Base-by-base conservation (phyloP, 2,113 vertebrate genomes). In the Choloepus hoffmanni region DNA sequence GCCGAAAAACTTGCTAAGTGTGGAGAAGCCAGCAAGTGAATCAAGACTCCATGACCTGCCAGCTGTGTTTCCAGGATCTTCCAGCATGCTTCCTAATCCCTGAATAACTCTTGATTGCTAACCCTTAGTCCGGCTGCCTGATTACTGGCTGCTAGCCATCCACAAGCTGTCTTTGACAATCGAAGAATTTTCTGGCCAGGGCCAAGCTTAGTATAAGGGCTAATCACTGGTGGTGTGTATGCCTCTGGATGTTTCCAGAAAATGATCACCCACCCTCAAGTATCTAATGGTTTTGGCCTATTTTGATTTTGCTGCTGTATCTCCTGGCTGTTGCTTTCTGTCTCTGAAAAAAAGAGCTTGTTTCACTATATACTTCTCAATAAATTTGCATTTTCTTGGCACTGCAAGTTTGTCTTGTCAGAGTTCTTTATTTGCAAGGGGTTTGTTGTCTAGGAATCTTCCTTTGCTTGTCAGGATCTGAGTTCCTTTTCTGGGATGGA, bases 381-480 rank as follows among this genome's bases (percentile, higher is more conserved):
- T 98, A 98, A 98, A 98, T 83, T 48, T 60, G 92, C 82, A 78
- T 92, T 86, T 45, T 10, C 10, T 79, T 96, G 94, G 96, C 97
- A 92, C 92, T 93, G 82, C 95, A 96, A 88, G 7, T 55, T 12
- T 50, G 90, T 92, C 92, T 96, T 82, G n/a, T 3, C 3, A 58
- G 95, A 95, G 53, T 96, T 85, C n/a, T 95, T 97, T 97, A 60
- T 96, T 90, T 83, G 30, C 0, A 40, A 92, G 30, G 45, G 16
- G 63, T 77, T 91, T 63, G 14, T 79, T 62, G 26, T 79, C 23
- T 50, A 3, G 45, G 86, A 84, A 73, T 62, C 74, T 63, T 30
- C 19, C 55, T 87, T 81, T 43, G 65, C 23, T 11, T 48, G 48
- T 55, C 24, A 67, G 65, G 67, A 58, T 65, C 21, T 43, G 67